These are phyloP conservation scores for Porites australiensis DNA, from an alignment of 64 coral and sea anemone genomes.

Conservation along the genomic window DNA sequence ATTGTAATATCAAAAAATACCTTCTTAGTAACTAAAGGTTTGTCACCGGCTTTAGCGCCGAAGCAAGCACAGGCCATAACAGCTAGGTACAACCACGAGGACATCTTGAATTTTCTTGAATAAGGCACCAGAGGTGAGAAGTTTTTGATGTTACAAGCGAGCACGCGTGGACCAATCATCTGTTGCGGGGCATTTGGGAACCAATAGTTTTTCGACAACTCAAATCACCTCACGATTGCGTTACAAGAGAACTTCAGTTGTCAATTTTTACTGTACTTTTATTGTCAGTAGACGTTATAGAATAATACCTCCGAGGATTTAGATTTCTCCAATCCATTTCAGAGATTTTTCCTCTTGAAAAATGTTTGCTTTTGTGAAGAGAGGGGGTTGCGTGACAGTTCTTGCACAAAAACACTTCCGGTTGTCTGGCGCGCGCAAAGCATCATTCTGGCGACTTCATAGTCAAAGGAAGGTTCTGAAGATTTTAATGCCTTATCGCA, in stretches of 20 bases:
- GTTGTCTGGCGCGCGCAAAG: slow-evolving; percentile 10
- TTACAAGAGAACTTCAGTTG: too few species aligned
- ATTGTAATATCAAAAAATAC: slow-evolving; percentile 93
- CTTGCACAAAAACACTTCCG: background rate
- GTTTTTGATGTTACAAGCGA: background rate
- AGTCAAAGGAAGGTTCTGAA: background rate
- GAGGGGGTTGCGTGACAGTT: background rate
- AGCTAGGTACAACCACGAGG: background rate
- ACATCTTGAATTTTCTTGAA: slow-evolving; percentile 2
- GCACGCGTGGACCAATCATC: slow-evolving; percentile 8
- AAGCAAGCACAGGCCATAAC: slow-evolving; percentile 5
- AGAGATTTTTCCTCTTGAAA: background rate
- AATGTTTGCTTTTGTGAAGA: background rate
- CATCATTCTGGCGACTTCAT: background rate
- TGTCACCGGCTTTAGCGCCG: background rate
- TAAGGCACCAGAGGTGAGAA: background rate
- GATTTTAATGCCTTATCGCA: background rate
- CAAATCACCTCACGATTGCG: too few species aligned
- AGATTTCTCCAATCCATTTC: background rate
- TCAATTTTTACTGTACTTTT: too few species aligned
- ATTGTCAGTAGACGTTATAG: too few species aligned
- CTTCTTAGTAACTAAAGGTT: slow-evolving; percentile 56
- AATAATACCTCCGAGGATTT: too few species aligned
- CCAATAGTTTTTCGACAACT: slow-evolving; percentile 22
- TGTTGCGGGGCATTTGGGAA: background rate